Evolutionary conservation across 2,797 vertebrate species (phyloP), one percentile per base, ranked within the genome.

Genomic region (Pipistrellus kuhlii): DNA sequence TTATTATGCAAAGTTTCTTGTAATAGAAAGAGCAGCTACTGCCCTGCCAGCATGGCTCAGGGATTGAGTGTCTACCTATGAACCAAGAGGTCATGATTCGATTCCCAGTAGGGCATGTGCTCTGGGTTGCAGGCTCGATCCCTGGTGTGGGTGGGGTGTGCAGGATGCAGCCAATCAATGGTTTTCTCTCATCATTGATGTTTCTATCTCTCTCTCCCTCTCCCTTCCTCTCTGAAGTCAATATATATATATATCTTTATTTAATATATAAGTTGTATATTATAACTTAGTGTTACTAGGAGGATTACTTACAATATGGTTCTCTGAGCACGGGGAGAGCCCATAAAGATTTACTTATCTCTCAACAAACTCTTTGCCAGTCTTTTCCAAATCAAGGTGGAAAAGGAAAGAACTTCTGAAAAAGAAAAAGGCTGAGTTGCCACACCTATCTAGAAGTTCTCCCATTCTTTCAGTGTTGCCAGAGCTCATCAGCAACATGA

Each of bases 21-120:
- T 91, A 91, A 88, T 82, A 81, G 44, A 87, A 94, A 90, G 62
- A 73, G 53, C 81, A 48, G n/a, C 20, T 53, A 57, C 23, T 57
- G 55, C 55, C 55, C 23, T 57, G 55, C 59, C 59, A 3, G 27
- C 27, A 30, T 30, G 57, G 12, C 27, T 30, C 25, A 62, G 27
- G 59, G 27, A 13, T 27, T 62, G 59, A 62, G 59, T 62, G 59
- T 62, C 27, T 6, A 30, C 59, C 59, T 30, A 62, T 30, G 25
- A 62, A 30, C 27, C 25, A 62, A 62, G 25, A 62, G 57, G 59
- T 30, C 59, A 62, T 12, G 12, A 14, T 62, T 62, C 27, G 0
- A 30, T 62, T 62, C 25, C 59, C 27, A 30, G 59, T 62, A 62
- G 59, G 12, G 59, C 59, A 62, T 27, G 12, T 62, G 59, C 59